Percentiles rank a stretch among this genome's conserved stretches.
phyloP scores from a whole-genome alignment of 2,888 invertebrate genomes.

The Cerastis leucographa region DNA sequence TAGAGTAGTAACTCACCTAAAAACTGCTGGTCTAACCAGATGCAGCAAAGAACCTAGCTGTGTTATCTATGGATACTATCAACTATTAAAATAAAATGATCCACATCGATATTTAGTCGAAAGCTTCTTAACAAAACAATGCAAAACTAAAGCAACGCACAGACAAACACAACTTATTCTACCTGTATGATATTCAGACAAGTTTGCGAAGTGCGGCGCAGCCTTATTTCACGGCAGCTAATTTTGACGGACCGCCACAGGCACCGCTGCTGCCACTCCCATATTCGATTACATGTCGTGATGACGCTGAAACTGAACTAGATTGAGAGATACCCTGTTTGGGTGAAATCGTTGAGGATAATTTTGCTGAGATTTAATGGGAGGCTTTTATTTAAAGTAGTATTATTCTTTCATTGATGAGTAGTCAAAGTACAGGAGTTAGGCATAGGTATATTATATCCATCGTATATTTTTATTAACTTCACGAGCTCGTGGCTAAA shows the following conservation, averaged over 20 bases:
- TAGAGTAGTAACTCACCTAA: too few species aligned
- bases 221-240: slow-evolving; percentile 74
- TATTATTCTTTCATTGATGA: background rate
- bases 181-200: slow-evolving; percentile 15
- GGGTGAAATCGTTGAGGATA: slow-evolving; percentile 7
- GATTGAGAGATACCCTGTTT: slow-evolving; percentile 36
- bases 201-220: slow-evolving; percentile 46
- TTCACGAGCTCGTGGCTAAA: too few species aligned
- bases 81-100: background rate
- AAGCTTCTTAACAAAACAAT: background rate
- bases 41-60: too few species aligned
- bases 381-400: background rate
- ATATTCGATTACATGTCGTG: slow-evolving; percentile 62
- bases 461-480: too few species aligned
- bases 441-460: background rate
- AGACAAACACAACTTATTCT: slow-evolving; percentile 12
- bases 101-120: background rate
- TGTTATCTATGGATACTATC: too few species aligned
- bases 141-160: slow-evolving; percentile 4
- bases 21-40: too few species aligned
- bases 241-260: slow-evolving; percentile 77
- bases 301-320: slow-evolving; percentile 38
- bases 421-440: background rate
- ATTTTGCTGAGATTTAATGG: background rate
- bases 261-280: slow-evolving; percentile 63